Base-by-base conservation (phyloP, 1,140 invertebrate genomes). In the Drosophila busckii region DNA sequence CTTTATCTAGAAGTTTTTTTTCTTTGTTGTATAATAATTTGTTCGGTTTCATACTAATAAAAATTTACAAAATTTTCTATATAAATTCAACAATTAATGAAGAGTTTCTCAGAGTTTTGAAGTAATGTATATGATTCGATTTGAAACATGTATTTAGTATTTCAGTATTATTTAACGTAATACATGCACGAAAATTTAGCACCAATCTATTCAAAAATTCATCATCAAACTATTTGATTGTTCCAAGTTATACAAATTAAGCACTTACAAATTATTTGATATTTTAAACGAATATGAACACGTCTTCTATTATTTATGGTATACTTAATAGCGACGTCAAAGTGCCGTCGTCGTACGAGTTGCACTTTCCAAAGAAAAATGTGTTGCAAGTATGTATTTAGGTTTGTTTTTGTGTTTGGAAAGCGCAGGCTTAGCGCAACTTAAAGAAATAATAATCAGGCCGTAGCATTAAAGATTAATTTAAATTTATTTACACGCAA, bases 201-300 rank as follows among this genome's bases (percentile, higher is more conserved):
- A 82, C 75, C 75, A 82, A 82, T 82, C 65, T 73, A 82, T 82
- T 82, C 75, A 83, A 82, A 78, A 82, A 82, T 82, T 82, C 65
- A 82, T 82, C 65, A 82, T 82, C 68, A 82, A 82, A 82, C 65
- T 75, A 75, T 82, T 71, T 82, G 75, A 82, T 82, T 82, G 75
- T 82, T 82, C 75, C 70, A 69, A 82, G 75, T 75, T 78, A 68
- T 78, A 78, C 73, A 78, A 78, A 80, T 58, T 56, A 78, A 78
- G 73, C 73, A 80, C 73, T 78, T 78, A 78, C n/a, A 78, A 50
- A 44, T 56, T 48, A 56, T 26, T 28, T 37, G 52, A 55, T 55
- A 31, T 26, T 55, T 50, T 38, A 44, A 58, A 50, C 13, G 29
- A 63, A 63, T 58, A 50, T 63, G 45, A 63, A 56, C 53, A 58